Base-by-base conservation (phyloP, 2,113 vertebrate species). In the Panurus biarmicus region DNA sequence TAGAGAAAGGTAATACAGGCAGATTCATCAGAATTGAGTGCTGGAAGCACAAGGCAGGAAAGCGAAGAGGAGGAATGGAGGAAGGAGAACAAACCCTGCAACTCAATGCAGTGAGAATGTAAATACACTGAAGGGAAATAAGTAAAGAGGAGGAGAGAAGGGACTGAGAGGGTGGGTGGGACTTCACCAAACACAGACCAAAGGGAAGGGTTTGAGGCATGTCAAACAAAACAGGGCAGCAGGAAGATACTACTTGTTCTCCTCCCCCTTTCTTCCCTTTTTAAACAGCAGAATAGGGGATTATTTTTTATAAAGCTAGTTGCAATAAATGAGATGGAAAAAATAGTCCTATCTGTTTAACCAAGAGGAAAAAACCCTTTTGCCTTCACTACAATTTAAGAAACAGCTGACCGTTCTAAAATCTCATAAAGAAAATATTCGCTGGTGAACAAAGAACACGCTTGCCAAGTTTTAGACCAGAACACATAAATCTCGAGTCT, bases 381-480 rank as follows among this genome's bases (percentile, higher is more conserved):
- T 89, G 84, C 92, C 70, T 91, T 95, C 66, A 71, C 89, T 75
- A 94, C 85, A 96, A 95, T 88, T 97, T 97, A 78, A 96, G 97
- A 97, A 97, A 97, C 47, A 98, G 97, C 96, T 97, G 96, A 98
- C 92, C 92, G 60, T 48, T 97, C 96, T 96, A 97, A 97, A 97
- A 97, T 97, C 96, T 96, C 95, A 94, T 97, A 95, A 97, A 96
- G 94, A 94, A 97, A 98, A 96, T 97, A 97, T 88, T 94, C 42
- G 20, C 93, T 89, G 96, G 64, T 90, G 79, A 97, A 96, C 48
- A 67, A 88, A 58, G 40, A 96, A 51, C 35, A 67, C 0, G 11
- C 95, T 84, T 97, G 95, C 97, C 97, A 98, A 97, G 74, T 89
- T 93, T 96, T 53, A 87, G 90, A 95, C 77, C 93, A 95, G 86